Conservation (phyloP, 2,888 invertebrate genomes). For the Melanostoma scalare region DNA sequence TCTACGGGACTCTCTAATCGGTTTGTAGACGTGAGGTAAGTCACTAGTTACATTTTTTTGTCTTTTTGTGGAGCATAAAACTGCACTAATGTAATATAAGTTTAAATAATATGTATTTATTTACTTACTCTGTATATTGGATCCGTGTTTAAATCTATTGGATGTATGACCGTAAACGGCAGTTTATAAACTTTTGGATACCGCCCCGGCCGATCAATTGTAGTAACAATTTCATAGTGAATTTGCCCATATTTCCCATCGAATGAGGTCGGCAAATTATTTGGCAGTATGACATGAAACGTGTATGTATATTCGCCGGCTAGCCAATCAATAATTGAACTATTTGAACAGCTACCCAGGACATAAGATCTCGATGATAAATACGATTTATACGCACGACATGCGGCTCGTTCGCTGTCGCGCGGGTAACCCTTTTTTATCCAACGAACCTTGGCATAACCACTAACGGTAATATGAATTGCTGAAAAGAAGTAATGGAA, state of each 20-base stretch:
- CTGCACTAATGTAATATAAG: too few species aligned
- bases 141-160: slow-evolving; percentile 90
- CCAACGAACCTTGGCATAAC: slow-evolving; percentile 82
- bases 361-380: slow-evolving; percentile 80
- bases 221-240: slow-evolving; percentile 90
- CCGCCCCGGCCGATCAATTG: slow-evolving; percentile 92
- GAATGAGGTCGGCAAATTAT: slow-evolving; percentile 89
- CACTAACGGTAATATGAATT: slow-evolving; percentile 81
- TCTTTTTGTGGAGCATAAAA: not conserved
- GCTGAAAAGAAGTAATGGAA: slow-evolving; percentile 79
- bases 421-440: slow-evolving; percentile 82
- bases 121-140: slow-evolving; percentile 85
- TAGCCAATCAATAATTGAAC: slow-evolving; percentile 85
- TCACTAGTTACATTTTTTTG: not conserved
- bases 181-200: slow-evolving; percentile 91
- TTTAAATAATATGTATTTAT: too few species aligned
- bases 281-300: slow-evolving; percentile 86
- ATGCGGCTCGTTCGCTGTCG: slow-evolving; percentile 81
- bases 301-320: slow-evolving; percentile 89
- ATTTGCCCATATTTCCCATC: slow-evolving; percentile 90
- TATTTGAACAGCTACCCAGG: slow-evolving; percentile 82
- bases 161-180: slow-evolving; percentile 90
- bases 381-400: slow-evolving; percentile 81
- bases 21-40: too few species aligned
- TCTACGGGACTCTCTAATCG: too few species aligned